Evolutionary conservation across 2,797 vertebrate species (phyloP), one percentile per base, ranked within the genome.

Genomic region (Nyctalus aviator): DNA sequence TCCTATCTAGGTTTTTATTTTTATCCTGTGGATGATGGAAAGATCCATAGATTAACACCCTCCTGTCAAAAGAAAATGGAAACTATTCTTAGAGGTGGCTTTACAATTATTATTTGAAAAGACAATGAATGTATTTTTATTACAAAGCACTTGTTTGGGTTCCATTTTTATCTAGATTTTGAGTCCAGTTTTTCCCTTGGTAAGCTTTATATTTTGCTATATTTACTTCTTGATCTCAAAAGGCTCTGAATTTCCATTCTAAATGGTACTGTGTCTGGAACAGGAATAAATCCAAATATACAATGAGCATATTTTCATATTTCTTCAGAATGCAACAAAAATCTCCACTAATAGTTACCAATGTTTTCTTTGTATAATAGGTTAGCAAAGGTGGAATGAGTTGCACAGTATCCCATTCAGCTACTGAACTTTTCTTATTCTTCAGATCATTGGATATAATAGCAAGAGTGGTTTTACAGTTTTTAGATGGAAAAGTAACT

Each of bases 401-500:
- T 48, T 72, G n/a, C 10, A 44, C 11, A n/a, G 21, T 62, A 35
- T 76, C 12, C 23, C n/a, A 53, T 8, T 92, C 55, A 95, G 48
- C n/a, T 81, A 37, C 27, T 69, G 14, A 84, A 62, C 68, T 55
- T 75, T 91, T 72, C 76, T 79, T 79, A 48, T 41, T 75, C 27
- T 84, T 84, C 55, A 68, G 78, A 21, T 68, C 37, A 44, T 23
- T 77, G 41, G 21, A 12, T 59, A 50, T 72, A 85, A 81, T 32
- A 27, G 32, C 64, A 76, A 94, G 53, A 91, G 41, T 21, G 27
- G 18, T 77, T 87, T 82, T n/a, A 50, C 35, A 5, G 27, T 87
- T 35, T 87, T 37, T 66, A 21, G 37, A 35, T 79, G 9, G 23
- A 76, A 90, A 89, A 85, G 25, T 88, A 87, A 87, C n/a, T 44